Conservation (phyloP, 2,888 invertebrate genomes). For the Ectemnius continuus region DNA sequence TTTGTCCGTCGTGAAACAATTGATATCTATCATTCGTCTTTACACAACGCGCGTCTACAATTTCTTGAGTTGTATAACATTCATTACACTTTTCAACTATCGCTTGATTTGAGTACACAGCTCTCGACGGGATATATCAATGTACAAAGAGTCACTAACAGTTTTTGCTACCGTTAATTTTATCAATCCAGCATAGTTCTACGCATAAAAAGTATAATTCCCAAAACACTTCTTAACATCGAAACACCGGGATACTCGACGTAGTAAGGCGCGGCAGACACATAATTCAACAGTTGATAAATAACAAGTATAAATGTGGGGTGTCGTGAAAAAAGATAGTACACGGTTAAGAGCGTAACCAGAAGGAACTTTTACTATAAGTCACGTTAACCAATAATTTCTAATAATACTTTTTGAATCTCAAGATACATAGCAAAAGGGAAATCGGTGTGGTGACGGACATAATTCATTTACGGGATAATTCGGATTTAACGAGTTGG, state of each 20-base stretch:
- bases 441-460: not conserved
- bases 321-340: constrained; percentile 20
- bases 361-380: constrained; percentile 15
- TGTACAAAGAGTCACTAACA: constrained; percentile 42
- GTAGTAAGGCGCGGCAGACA: constrained; percentile 35
- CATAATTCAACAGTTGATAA: no score
- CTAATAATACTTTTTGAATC: constrained; percentile 8
- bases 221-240: constrained; percentile 33
- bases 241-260: constrained; percentile 35
- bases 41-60: constrained; percentile 39
- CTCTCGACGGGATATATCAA: constrained; percentile 35
- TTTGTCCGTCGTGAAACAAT: constrained; percentile 50
- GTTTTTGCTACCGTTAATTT: constrained; percentile 18
- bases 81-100: constrained; percentile 30
- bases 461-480: not conserved
- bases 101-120: constrained; percentile 26
- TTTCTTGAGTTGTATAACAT: constrained; percentile 43
- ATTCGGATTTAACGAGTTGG: constrained; percentile 3
- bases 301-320: constrained; percentile 3
- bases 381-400: constrained; percentile 4
- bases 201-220: constrained; percentile 46
- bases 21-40: constrained; percentile 48
- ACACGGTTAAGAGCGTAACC: constrained; percentile 44
- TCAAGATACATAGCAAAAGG: constrained; percentile 19
- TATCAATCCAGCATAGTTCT: constrained; percentile 40